These are phyloP conservation scores for Grallaria varia DNA, from an alignment of 2,113 vertebrate genomes.

Conservation along the genomic window DNA sequence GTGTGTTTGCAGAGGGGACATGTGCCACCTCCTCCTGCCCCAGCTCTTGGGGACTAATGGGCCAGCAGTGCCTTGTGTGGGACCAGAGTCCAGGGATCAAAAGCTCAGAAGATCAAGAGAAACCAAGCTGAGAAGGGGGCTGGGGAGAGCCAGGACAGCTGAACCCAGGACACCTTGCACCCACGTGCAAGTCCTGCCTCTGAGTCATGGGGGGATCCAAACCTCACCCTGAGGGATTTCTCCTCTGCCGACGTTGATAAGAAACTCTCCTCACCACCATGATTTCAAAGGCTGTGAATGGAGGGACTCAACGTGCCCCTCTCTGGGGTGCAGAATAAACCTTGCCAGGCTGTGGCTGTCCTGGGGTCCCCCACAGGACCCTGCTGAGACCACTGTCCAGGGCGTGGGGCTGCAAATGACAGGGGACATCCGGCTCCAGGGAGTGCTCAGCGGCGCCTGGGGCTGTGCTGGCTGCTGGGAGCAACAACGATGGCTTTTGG, in stretches of 20 bases:
- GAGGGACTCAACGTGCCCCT: background rate
- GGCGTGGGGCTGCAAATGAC: fast-evolving
- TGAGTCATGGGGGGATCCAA: background rate
- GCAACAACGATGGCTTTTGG: background rate
- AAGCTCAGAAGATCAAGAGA: background rate
- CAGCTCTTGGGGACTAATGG: fast-evolving
- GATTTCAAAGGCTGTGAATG: background rate
- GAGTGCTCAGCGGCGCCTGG: fast-evolving
- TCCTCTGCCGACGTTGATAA: fast-evolving
- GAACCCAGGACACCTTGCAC: too few species aligned
- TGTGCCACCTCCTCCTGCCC: background rate
- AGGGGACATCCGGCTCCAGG: fast-evolving
- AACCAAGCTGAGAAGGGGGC: background rate
- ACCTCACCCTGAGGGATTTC: background rate
- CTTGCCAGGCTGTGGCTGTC: background rate
- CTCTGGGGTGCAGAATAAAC: background rate
- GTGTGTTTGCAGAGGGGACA: background rate
- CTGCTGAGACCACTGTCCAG: background rate
- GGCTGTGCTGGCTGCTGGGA: background rate
- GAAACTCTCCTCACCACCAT: background rate
- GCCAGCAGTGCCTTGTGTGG: background rate
- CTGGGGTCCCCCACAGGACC: background rate
- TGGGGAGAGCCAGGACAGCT: fast-evolving
- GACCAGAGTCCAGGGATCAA: background rate
- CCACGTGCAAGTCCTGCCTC: background rate